Evolutionary conservation across 2,113 vertebrate species (phyloP), one percentile per base, ranked within the genome.

Genomic region (Myotis brandtii): DNA sequence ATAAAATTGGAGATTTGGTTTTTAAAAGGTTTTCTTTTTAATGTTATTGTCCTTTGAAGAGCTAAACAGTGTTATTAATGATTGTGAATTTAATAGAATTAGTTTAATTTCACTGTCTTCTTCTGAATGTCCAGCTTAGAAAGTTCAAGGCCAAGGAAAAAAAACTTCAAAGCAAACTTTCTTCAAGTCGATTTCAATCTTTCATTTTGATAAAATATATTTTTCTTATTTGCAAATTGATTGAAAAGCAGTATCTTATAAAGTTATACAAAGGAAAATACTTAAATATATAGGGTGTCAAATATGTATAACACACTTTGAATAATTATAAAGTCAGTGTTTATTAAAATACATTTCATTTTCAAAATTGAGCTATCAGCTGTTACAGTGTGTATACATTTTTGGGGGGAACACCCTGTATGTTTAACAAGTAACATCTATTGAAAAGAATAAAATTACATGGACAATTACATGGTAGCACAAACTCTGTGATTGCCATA

Each of bases 51-150:
- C 43, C 32, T 89, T 64, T 48, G 6, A 70, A 54, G 46, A 81
- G 13, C 40, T 70, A 62, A 69, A 16, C 9, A 54, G n/a, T 50
- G 6, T 9, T 66, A 54, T 5, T 69, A 62, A 16, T 43, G 11
- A 73, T 54, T 86, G 66, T 72, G n/a, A 93, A 95, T 93, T 81
- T 81, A 81, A 52, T 11, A 54, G 4, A 79, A 79, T 37, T 72
- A 67, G 8, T 46, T 80, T 79, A 64, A 80, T 80, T 46, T 69
- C 50, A 76, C 2, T 37, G 6, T 62, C 69, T 80, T 80, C 27
- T 9, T 72, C 30, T 73, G 25, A 92, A 64, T 54, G 6, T 37
- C 54, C 12, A 73, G n/a, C 10, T 86, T 62, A 84, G 52, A 62
- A 92, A 73, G 52, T 59, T 88, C 13, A 48, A 95, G 18, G 30